Base-by-base conservation (phyloP, 2,113 vertebrate genomes). In the Catharus minimus region DNA sequence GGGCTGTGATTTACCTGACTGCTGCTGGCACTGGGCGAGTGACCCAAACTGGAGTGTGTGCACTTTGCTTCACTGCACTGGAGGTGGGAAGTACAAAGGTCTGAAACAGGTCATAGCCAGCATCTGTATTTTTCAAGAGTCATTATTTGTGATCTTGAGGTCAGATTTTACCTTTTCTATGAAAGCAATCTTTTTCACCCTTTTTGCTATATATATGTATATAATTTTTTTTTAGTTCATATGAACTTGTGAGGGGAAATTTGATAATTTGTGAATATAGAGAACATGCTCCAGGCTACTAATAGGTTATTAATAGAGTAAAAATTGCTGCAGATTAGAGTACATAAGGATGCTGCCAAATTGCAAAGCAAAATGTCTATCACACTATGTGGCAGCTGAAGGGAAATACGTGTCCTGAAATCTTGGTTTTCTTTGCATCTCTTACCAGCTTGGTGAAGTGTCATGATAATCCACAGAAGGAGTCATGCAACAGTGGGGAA, bases 241-340 rank as follows among this genome's bases (percentile, higher is more conserved):
- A 57, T 0, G 5, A 80, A 84, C 47, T 64, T n/a, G 43, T 57
- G 60, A 62, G 47, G 75, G 44, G 68, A 73, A 85, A 68, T 67
- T 86, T 62, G 88, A 4, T 56, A 28, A 93, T 81, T 46, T 76
- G 55, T 82, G 79, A 80, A n/a, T 44, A 58, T 2, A 75, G 26
- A 81, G 62, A 94, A 88, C 56, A 75, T 7, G 13, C 60, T 81
- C 67, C 58, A 60, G 87, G 85, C 64, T 76, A 32, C 61, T 80
- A 62, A 93, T 30, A 71, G 71, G 41, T 78, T 91, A 85, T 85
- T 93, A 95, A 89, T 13, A 65, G 71, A 90, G 78, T 38, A 94
- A 93, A 92, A 96, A 52, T 46, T 69, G 43, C 68, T 91, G 82
- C 89, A 90, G 41, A 90, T 92, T 83, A 78, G 32, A 52, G 39